A percentile compares a stretch with the other conserved stretches of the same genome.
These are phyloP conservation scores for Crematogaster levior DNA, from an alignment of 2,888 invertebrate species.

Conservation along the genomic window DNA sequence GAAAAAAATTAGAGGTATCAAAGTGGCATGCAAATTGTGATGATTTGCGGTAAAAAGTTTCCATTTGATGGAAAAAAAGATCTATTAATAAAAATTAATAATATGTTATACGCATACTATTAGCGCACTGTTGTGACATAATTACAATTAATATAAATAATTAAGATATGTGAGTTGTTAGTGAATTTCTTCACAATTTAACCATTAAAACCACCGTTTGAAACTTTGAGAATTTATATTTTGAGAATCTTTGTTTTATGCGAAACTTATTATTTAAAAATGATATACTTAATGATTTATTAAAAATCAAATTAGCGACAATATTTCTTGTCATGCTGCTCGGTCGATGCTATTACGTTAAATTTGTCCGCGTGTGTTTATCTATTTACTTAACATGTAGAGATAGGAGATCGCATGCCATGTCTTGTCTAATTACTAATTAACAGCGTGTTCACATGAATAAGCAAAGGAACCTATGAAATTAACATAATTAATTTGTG, in stretches of 20 bases:
- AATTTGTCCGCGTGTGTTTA: conserved; percentile 37
- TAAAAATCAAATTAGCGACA: not conserved
- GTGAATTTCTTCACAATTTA: not conserved
- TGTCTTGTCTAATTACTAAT: conserved; percentile 47
- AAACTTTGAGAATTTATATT: not conserved
- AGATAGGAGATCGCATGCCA: conserved; percentile 2
- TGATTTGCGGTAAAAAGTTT: not conserved
- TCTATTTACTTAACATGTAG: conserved; percentile 37
- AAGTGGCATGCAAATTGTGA: not conserved
- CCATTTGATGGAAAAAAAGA: not conserved
- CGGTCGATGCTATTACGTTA: conserved; percentile 13
- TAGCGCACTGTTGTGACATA: not conserved
- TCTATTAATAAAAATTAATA: not conserved
- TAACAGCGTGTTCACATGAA: conserved; percentile 27
- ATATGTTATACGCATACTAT: not conserved
- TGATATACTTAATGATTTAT: conserved; percentile 18
- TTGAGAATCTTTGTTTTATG: not conserved
- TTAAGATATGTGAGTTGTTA: not conserved
- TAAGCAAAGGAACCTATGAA: conserved; percentile 15
- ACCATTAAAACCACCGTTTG: not conserved
- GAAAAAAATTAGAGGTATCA: too few relatives aligned
- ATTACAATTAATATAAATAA: not conserved
- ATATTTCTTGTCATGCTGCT: conserved; percentile 21
- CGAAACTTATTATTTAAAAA: conserved; percentile 7
- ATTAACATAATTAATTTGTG: conserved; percentile 38